Evolutionary conservation across 2,113 vertebrate species (phyloP).

Genomic region (Oryzias celebensis): DNA sequence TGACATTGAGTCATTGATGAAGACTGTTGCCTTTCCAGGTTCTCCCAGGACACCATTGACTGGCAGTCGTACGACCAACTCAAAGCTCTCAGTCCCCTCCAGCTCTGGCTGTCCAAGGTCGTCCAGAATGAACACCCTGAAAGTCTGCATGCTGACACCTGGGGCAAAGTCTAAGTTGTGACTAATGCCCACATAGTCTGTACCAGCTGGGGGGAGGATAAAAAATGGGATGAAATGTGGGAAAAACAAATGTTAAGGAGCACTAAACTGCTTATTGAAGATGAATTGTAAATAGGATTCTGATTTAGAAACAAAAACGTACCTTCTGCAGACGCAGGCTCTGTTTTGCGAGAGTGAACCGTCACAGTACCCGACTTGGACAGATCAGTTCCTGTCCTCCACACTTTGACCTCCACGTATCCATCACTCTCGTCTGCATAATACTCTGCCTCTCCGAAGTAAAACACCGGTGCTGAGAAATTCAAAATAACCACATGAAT

Average conservation of each 20-base stretch:
- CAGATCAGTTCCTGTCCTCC: conserved; percentile 89
- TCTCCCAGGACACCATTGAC: conserved; percentile 86
- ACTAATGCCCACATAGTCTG: conserved; percentile 93
- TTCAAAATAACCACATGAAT: not conserved
- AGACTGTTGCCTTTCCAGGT: conserved; percentile 82
- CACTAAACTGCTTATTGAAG: not conserved
- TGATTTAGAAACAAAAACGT: conserved; percentile 31
- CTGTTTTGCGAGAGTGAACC: conserved; percentile 86
- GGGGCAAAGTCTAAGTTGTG: conserved; percentile 90
- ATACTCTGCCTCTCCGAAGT: conserved; percentile 84
- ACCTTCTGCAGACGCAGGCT: conserved; percentile 88
- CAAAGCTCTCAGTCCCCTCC: conserved; percentile 89
- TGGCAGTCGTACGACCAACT: conserved; percentile 89
- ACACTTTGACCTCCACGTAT: conserved; percentile 83
- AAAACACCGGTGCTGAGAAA: conserved; percentile 86
- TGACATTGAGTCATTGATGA: conserved; percentile 89
- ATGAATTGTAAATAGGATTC: not conserved
- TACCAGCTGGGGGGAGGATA: conserved; percentile 76
- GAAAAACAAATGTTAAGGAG: not conserved
- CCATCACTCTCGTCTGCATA: conserved; percentile 86
- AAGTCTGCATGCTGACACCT: conserved; percentile 85
- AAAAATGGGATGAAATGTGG: rapidly evolving
- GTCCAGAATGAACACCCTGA: conserved; percentile 87
- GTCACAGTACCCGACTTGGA: conserved; percentile 85
- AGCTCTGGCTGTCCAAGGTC: conserved; percentile 89